These are phyloP conservation scores for Dicyrtomina minuta DNA, from an alignment of 2,888 invertebrate species.

Conservation along the genomic window DNA sequence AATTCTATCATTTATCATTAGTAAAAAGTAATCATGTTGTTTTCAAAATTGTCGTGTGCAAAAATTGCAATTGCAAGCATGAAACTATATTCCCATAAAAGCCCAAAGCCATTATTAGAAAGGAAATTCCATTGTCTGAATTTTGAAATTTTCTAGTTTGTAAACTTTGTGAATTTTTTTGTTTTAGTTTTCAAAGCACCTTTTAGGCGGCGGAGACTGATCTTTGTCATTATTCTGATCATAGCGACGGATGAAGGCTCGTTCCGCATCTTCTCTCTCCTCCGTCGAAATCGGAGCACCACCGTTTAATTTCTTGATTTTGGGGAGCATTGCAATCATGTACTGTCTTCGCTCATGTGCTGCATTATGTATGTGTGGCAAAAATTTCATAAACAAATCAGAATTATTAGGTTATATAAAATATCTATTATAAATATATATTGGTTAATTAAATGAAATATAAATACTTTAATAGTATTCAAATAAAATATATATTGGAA, in stretches of 20 bases:
- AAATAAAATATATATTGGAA: not conserved
- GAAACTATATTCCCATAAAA: no score
- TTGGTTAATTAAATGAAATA: not conserved
- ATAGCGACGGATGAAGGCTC: constrained; percentile 88
- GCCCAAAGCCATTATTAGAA: no score
- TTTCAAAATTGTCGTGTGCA: no score
- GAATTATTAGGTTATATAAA: not conserved
- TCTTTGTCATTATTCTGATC: constrained; percentile 74
- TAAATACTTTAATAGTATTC: not conserved
- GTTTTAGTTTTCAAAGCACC: no score
- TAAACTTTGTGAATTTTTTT: no score
- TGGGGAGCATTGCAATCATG: constrained; percentile 82
- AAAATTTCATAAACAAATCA: not conserved
- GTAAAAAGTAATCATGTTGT: no score
- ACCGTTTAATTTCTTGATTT: constrained; percentile 82
- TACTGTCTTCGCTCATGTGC: constrained; percentile 83
- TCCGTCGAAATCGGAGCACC: constrained; percentile 79
- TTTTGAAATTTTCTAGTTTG: no score
- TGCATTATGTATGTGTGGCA: constrained; percentile 55
- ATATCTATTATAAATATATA: no score
- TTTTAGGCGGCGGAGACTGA: constrained; percentile 22
- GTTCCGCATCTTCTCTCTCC: constrained; percentile 88
- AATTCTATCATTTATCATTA: no score
- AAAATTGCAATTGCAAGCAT: no score
- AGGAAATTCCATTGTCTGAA: no score